Evolutionary conservation across 1,140 invertebrate genomes (phyloP), one percentile per base, ranked within the genome.

Genomic region (Drosophila pectinifera): DNA sequence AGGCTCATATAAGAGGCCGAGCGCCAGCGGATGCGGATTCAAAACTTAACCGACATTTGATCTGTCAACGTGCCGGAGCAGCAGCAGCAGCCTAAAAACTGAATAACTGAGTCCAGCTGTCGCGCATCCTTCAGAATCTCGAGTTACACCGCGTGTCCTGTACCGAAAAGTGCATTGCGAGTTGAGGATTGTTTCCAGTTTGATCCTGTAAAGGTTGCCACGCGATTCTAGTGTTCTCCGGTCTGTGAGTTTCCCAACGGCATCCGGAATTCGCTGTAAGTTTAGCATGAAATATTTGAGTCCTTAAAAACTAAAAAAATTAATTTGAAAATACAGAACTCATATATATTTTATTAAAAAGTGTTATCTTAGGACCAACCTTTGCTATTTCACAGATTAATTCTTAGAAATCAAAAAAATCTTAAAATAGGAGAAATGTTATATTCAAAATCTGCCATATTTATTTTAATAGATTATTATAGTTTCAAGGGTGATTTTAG

Each of bases 41-140:
- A 91, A 91, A 91, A 91, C 68, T 78, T 90, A 90, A 80, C 78
- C 90, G 90, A 91, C 90, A 90, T 82, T 82, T 82, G 83, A 90
- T 86, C 90, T 85, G 90, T 91, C 75, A 90, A 88, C 89, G 72
- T 90, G 85, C 61, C 56, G 56, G 20, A 62, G 61, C 57, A 51
- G 62, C 55, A 39, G 20, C 36, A 43, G 26, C 46, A 22, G 28
- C 22, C 13, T 13, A 53, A 39, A 14, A 45, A 24, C 20, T 48
- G 31, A 53, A 53, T 36, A 28, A 42, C 38, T 42, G 11, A 10
- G 20, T 26, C 10, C 28, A 48, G 20, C 8, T 51, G 20, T 42
- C 69, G 48, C 26, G 68, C 24, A 48, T 2, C 10, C 20, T 31
- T 24, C 3, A 26, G 14, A n/a, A 16, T 56, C 11, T 34, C 13